phyloP scores from a whole-genome alignment of 2,888 invertebrate genomes.

The Ophioninae sp. region DNA sequence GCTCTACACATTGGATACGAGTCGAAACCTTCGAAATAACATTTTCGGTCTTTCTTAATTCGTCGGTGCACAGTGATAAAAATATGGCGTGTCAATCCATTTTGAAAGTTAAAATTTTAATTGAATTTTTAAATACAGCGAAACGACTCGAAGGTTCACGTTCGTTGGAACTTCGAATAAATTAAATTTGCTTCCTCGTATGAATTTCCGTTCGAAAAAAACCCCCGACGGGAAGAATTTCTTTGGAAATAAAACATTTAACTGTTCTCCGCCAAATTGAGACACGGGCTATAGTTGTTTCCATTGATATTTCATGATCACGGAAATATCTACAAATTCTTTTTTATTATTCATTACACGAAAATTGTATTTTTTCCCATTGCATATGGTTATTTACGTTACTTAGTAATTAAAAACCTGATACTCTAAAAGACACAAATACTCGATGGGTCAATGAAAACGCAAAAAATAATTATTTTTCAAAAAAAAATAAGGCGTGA shows the following conservation, averaged over 20 bases:
- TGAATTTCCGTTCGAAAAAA: background rate
- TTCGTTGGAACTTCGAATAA: background rate
- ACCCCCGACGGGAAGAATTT: background rate
- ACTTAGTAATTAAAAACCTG: background rate
- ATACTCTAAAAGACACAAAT: background rate
- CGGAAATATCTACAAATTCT: background rate
- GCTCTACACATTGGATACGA: background rate
- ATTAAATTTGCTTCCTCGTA: background rate
- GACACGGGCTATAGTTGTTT: background rate
- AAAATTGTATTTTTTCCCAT: background rate
- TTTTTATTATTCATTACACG: background rate
- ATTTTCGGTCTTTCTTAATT: background rate
- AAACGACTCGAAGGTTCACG: background rate
- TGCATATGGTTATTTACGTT: background rate
- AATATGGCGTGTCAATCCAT: background rate
- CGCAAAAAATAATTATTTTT: background rate
- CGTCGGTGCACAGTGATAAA: background rate
- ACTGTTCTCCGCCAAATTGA: background rate
- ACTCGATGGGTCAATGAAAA: background rate
- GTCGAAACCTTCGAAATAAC: background rate
- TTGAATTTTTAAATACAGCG: background rate
- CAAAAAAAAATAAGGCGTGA: too few species aligned
- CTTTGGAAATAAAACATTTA: background rate
- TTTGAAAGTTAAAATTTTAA: background rate
- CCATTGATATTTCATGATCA: background rate